Evolutionary conservation across 2,888 invertebrate genomes (phyloP), one percentile per base, ranked within the genome.

Genomic region (Limnephilus auricula): DNA sequence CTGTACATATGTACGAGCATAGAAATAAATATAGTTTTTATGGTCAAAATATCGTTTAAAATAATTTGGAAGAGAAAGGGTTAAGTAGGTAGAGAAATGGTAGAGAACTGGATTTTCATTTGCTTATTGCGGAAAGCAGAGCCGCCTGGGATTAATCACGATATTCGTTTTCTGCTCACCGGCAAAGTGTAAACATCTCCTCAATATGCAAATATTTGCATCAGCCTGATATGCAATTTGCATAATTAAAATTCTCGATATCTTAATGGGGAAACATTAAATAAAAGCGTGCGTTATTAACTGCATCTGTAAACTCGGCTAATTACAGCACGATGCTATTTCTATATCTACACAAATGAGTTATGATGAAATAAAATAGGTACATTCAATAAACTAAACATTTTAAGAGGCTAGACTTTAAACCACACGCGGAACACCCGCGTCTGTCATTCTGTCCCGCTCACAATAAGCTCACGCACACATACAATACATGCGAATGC

Each of bases 131-230:
- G 89, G 80, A 89, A 89, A 89, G 89, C 89, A 89, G 25, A 79
- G 45, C 79, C 89, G 89, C 85, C 37, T 89, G 89, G 89, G 89
- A 86, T 89, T 91, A 89, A 91, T 85, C 80, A 79, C 50, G 85
- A 91, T 91, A 91, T 91, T 91, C 89, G 85, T 91, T 91, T 91
- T 88, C 82, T 85, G 79, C 37, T 91, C 90, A 31, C 79, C 85
- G 37, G 31, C 15, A 79, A 32, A n/a, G 25, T 32, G 87, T 34
- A 78, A 87, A 34, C 87, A 87, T 87, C 78, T 86, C 86, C 90
- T 50, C 90, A 45, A 82, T 86, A 84, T 90, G 90, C 86, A 90
- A 90, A 90, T 90, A 90, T 86, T 90, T 86, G 87, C 85, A 85
- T 79, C 34, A 86, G 90, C 87, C 86, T 78, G 65, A 65, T 87